Base-by-base conservation (phyloP, 2,888 invertebrate genomes). In the Pammene fasciana region DNA sequence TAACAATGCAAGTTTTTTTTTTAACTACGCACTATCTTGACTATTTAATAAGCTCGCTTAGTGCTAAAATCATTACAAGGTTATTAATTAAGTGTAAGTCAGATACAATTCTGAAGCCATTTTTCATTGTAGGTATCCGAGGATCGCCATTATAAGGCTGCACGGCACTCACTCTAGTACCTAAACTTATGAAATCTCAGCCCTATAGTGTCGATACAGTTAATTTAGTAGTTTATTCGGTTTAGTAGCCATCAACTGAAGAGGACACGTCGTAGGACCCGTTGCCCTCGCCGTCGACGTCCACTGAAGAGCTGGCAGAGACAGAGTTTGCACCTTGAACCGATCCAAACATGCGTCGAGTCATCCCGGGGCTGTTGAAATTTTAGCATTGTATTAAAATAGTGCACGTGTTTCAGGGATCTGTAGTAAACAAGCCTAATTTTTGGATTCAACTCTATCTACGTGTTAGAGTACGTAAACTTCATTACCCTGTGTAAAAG, bases 261-360 rank as follows among this genome's bases (percentile, higher is more conserved):
- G 86, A 71, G 38, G 76, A 76, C 67, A 87, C 84, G 56, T 86
- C 83, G 67, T 88, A 89, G 73, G 82, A 84, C 0, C 87, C 88
- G 4, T 72, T 54, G 45, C 89, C 89, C 0, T 78, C 67, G 5
- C 80, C 78, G 73, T 88, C 84, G 6, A 88, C 5, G 2, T 79
- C 82, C 6, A 88, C 83, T 0, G 84, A 82, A 0, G 86, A 77
- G 70, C 83, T 81, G 11, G 87, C 84, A 14, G 75, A 78, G 8
- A 88, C 81, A 0, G 85, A 82, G 6, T 71, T 77, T 0, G 72
- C 75, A 0, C 81, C 79, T 5, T 41, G 0, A 9, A 81, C 65
- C 6, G 79, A 70, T 1, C 87, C 87, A 1, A 65, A 75, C 67
- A 79, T 81, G 4, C 80, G 80, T 1, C 77, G 74, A 0, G 78